Evolutionary conservation across 2,797 vertebrate species (phyloP), one percentile per base, ranked within the genome.

Genomic region (Rhodeus uyekii): DNA sequence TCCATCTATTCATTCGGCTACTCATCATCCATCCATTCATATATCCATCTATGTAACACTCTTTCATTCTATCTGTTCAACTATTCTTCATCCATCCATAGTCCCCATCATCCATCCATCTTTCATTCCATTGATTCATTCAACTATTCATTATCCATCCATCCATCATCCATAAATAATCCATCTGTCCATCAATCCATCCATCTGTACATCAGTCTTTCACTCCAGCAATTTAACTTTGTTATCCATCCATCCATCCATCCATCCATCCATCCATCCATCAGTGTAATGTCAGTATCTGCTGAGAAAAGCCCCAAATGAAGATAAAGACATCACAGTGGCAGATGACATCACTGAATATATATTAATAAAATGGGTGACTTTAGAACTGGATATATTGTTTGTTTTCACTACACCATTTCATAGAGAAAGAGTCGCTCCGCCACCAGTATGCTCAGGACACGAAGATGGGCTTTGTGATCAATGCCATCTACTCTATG

Each of bases 401-500:
- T 65, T 38, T 64, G 18, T 79, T 75, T 60, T 32, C 32, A 50
- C 29, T 53, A 13, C 18, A 19, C 32, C 39, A n/a, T 82, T 67
- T 61, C 67, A 81, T 90, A 95, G 95, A 93, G 90, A 93, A 91
- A 81, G 94, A 95, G 92, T 97, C 96, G 71, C 93, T 99, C 83
- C 95, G 93, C 78, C 96, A 96, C 0, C 97, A 99, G 64, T 98
- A 99, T 0, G 96, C 97, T 68, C 98, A 99, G 89, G 98, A 99
- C 93, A 98, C 97, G 76, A 99, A 99, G 92, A 99, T 99, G 98
- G 98, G 98, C 19, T 99, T 99, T 83, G 98, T 99, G 75, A 99
- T 99, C 89, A 99, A 99, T 0, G 98, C 98, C 0, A 98, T 99
- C 86, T 99, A 99, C 80, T 98, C 98, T 0, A 99, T 99, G 98